Evolutionary conservation across 2,888 invertebrate species (phyloP).

Genomic region (Philonicus albiceps): DNA sequence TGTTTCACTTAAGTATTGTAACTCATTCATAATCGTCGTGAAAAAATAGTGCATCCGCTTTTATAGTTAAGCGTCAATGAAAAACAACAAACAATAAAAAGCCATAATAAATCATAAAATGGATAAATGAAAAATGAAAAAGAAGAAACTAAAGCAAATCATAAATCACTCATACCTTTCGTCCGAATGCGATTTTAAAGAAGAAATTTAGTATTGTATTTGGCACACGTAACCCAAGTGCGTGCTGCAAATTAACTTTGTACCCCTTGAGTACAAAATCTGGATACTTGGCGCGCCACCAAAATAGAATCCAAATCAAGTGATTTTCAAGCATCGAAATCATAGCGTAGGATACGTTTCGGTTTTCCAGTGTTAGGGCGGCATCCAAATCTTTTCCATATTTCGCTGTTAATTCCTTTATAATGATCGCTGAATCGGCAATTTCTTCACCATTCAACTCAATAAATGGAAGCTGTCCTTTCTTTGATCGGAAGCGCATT

Average conservation of each 20-base stretch:
- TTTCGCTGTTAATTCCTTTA: conserved; percentile 84
- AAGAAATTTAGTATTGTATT: conserved; percentile 87
- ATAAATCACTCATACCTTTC: conserved; percentile 72
- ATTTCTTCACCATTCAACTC: conserved; percentile 95
- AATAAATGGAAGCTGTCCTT: conserved; percentile 93
- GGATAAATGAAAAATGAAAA: conserved; percentile 44
- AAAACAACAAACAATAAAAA: background rate
- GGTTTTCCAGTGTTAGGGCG: conserved; percentile 82
- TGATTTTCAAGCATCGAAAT: conserved; percentile 96
- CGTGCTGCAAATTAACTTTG: conserved; percentile 89
- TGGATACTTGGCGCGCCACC: conserved; percentile 94
- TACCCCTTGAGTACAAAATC: conserved; percentile 88
- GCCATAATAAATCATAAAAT: background rate
- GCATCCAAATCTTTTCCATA: conserved; percentile 86
- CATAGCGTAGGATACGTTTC: conserved; percentile 88
- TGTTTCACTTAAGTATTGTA: background rate
- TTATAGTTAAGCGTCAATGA: background rate
- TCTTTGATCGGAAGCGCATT: conserved; percentile 91
- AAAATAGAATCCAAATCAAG: conserved; percentile 87
- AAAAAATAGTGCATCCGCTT: background rate
- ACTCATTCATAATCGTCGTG: conserved; percentile 4
- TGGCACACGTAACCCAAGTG: conserved; percentile 86
- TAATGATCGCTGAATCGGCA: conserved; percentile 89
- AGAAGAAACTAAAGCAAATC: conserved; percentile 39
- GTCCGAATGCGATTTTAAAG: conserved; percentile 86